These are phyloP conservation scores for Anoplophora glabripennis DNA, from an alignment of 1,140 invertebrate genomes.

Conservation along the genomic window DNA sequence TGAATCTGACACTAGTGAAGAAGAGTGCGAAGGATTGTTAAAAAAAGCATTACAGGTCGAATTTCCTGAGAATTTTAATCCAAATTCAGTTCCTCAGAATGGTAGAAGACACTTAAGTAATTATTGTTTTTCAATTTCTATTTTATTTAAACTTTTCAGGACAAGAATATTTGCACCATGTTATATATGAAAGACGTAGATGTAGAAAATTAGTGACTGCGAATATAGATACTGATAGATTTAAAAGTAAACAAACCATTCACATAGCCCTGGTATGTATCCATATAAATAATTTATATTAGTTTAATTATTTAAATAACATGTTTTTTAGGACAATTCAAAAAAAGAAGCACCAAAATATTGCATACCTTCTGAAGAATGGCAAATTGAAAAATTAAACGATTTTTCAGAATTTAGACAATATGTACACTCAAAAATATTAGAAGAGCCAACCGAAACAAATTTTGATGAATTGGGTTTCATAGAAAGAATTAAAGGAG, in stretches of 20 bases:
- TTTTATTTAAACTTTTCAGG: constrained; percentile 30
- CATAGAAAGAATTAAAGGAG: constrained; percentile 1
- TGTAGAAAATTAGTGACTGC: constrained; percentile 38
- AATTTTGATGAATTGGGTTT: constrained; percentile 14
- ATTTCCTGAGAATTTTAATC: constrained; percentile 45
- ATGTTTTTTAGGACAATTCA: constrained; percentile 19
- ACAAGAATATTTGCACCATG: constrained; percentile 46
- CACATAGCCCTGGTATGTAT: constrained; percentile 28
- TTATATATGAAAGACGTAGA: constrained; percentile 43
- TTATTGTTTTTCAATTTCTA: constrained; percentile 1
- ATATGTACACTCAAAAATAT: constrained; percentile 31
- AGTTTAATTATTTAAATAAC: constrained; percentile 1
- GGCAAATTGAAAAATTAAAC: constrained; percentile 45
- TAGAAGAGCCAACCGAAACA: constrained; percentile 1
- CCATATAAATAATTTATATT: constrained; percentile 10
- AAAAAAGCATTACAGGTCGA: constrained; percentile 41
- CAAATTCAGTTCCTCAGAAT: constrained; percentile 39
- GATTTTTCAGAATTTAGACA: constrained; percentile 44
- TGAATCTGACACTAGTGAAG: constrained; percentile 21
- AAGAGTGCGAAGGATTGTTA: constrained; percentile 32
- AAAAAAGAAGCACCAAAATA: constrained; percentile 29
- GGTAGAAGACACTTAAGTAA: constrained; percentile 26
- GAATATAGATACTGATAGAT: constrained; percentile 35
- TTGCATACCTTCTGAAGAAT: constrained; percentile 42
- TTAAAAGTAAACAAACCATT: constrained; percentile 34